A percentile compares a stretch with the other conserved stretches of the same genome.
Evolutionary conservation across 1,140 invertebrate species (phyloP).

Genomic region (Andrena cerasifolii): DNA sequence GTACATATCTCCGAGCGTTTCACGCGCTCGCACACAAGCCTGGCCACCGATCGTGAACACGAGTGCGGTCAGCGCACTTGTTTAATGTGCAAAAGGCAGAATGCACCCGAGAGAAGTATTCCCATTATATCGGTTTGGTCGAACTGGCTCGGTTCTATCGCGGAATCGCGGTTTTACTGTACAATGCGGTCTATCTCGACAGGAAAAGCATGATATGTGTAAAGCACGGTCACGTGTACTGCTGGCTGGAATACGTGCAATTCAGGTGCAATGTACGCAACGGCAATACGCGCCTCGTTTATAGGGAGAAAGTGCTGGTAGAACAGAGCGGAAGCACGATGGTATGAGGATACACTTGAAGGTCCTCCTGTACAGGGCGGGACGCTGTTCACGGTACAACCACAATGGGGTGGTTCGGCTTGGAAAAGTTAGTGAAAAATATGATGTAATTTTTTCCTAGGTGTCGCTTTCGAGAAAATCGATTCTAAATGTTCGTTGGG

Average conservation of each 20-base stretch:
- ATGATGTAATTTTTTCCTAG: no score
- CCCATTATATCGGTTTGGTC: conserved; percentile 69
- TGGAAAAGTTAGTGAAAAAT: no score
- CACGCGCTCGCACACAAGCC: conserved; percentile 2
- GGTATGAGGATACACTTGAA: no score
- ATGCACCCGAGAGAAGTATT: conserved; percentile 66
- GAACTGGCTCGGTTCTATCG: conserved; percentile 54
- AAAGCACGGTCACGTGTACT: conserved; percentile 31
- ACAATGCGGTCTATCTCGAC: conserved; percentile 55
- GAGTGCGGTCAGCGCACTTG: conserved; percentile 59
- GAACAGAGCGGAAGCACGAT: background rate
- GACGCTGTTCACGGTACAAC: no score
- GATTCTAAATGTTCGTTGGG: no score
- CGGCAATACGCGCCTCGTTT: conserved; percentile 16
- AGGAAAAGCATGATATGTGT: conserved; percentile 56
- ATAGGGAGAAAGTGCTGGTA: background rate
- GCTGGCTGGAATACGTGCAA: background rate
- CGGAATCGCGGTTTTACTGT: conserved; percentile 60
- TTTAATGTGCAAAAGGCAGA: conserved; percentile 67
- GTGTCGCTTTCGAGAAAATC: no score
- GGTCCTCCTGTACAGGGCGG: no score
- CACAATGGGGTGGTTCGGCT: no score
- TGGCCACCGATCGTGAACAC: conserved; percentile 37
- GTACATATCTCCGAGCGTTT: conserved; percentile 30
- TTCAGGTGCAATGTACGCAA: conserved; percentile 5